These are phyloP conservation scores for Lasioglossum pauxillum DNA, from an alignment of 2,888 invertebrate species.

Conservation along the genomic window DNA sequence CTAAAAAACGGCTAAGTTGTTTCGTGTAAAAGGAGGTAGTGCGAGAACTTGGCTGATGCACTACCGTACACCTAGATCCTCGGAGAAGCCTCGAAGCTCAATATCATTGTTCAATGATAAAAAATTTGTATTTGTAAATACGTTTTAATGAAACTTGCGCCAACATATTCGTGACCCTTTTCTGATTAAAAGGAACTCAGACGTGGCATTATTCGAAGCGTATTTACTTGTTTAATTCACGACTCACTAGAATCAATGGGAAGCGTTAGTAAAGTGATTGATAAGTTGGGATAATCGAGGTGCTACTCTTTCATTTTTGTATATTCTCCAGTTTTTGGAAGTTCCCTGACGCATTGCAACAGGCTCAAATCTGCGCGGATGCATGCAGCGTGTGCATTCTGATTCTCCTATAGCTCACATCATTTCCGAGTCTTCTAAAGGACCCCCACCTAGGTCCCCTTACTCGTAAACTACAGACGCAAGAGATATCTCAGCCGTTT, in stretches of 20 bases:
- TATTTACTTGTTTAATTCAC: no score
- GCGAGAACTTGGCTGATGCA: no score
- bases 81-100: no score
- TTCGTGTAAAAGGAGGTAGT: no score
- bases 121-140: background rate
- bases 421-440: slow-evolving; percentile 40
- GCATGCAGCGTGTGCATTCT: background rate
- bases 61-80: no score
- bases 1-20: no score
- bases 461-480: slow-evolving; percentile 51
- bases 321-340: background rate
- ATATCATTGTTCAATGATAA: background rate
- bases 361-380: background rate
- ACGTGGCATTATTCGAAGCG: no score
- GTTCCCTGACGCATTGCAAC: background rate
- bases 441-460: slow-evolving; percentile 32
- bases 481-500: slow-evolving; percentile 32
- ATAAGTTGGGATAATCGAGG: background rate
- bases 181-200: no score
- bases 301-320: background rate
- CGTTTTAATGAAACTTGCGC: background rate
- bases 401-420: slow-evolving; percentile 37
- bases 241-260: no score
- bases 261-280: no score
- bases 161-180: no score